Conservation (phyloP, 2,113 vertebrate species). For the Mesitornis unicolor region DNA sequence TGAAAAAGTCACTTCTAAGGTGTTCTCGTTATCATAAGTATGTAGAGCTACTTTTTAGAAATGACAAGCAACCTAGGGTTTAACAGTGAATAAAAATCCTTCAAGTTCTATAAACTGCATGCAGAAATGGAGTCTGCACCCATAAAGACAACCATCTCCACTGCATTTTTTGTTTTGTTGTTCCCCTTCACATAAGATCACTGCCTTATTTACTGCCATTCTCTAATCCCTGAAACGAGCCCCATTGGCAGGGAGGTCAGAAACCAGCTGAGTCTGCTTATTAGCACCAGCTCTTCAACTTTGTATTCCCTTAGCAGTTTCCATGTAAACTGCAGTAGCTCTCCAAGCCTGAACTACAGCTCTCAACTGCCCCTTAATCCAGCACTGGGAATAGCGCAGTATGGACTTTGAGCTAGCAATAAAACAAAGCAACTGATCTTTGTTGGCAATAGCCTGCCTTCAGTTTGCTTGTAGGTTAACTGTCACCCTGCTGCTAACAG, state of each 20-base stretch:
- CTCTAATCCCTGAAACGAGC: not conserved
- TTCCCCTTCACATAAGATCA: not conserved
- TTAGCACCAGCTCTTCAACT: not conserved
- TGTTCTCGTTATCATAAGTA: not conserved
- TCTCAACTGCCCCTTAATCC: not conserved
- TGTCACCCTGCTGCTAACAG: not conserved
- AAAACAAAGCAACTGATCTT: not conserved
- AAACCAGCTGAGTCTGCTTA: not conserved
- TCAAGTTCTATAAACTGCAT: not conserved
- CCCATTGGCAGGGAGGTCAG: not conserved
- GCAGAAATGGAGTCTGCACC: not conserved
- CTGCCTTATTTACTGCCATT: not conserved
- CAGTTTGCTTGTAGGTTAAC: not conserved
- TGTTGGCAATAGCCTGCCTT: not conserved
- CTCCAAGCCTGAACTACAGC: not conserved
- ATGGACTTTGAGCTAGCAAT: not conserved
- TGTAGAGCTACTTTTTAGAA: not conserved
- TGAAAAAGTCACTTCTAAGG: not conserved
- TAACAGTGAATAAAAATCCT: not conserved
- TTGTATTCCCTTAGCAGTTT: not conserved
- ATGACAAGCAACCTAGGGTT: not conserved
- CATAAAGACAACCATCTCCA: not conserved
- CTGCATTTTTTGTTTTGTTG: not conserved
- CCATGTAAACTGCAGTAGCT: not conserved
- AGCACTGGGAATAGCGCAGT: not conserved